These are phyloP conservation scores for Cantharis lateralis DNA, from an alignment of 2,888 invertebrate species.

Conservation along the genomic window DNA sequence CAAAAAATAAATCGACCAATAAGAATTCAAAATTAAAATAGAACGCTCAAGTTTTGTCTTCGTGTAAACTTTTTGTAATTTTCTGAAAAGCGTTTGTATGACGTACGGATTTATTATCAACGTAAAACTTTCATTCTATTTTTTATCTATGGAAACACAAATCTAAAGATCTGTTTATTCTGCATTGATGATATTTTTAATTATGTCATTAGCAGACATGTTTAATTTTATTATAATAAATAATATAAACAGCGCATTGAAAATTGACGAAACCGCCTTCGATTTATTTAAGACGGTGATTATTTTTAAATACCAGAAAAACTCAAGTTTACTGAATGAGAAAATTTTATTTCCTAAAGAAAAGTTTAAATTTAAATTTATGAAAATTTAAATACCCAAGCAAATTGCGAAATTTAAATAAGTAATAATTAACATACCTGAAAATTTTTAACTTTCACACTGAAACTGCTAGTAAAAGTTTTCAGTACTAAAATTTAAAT, in stretches of 20 bases:
- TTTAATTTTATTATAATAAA: not conserved
- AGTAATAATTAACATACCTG: not conserved
- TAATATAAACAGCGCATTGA: not conserved
- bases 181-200: not conserved
- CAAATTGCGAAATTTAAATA: not conserved
- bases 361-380: not conserved
- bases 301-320: not conserved
- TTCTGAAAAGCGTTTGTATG: not conserved
- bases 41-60: not conserved
- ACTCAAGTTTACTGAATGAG: not conserved
- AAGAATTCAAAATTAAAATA: not conserved
- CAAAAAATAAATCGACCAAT: not conserved
- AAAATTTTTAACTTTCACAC: not conserved
- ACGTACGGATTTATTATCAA: not conserved
- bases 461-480: not conserved
- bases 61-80: not conserved
- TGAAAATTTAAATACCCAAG: not conserved
- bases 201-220: not conserved
- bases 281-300: not conserved
- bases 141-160: not conserved
- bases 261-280: not conserved
- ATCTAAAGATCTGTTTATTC: not conserved
- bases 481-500: not conserved
- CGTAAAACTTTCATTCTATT: not conserved
- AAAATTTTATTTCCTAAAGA: not conserved